Evolutionary conservation across 2,888 invertebrate species (phyloP).

Genomic region (Cremastobaeus sp.): DNA sequence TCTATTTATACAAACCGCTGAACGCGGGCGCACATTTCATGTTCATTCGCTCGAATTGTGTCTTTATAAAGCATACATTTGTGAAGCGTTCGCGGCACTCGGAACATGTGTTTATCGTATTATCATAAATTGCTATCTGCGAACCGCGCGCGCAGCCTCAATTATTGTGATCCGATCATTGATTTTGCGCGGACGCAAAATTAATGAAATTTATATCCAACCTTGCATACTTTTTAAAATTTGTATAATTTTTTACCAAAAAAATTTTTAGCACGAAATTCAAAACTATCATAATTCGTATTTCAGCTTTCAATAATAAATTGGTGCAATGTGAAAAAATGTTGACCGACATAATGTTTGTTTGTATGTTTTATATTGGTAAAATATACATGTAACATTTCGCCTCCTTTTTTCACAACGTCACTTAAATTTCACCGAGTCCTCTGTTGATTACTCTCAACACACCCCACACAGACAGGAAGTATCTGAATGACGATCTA

Average conservation of each 20-base stretch:
- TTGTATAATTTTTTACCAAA: too few species aligned
- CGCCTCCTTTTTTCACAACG: neutral
- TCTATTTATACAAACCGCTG: slow-evolving; percentile 25
- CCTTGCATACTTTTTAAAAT: too few species aligned
- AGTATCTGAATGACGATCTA: slow-evolving; percentile 31
- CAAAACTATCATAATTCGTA: too few species aligned
- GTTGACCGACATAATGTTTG: too few species aligned
- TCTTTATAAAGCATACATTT: slow-evolving; percentile 30
- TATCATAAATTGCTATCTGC: slow-evolving; percentile 32
- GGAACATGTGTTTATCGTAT: slow-evolving; percentile 35
- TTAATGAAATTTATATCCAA: too few species aligned
- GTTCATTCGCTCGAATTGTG: slow-evolving; percentile 31
- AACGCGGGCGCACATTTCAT: slow-evolving; percentile 27
- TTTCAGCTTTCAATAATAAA: too few species aligned
- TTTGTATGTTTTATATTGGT: too few species aligned
- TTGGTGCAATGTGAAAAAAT: too few species aligned
- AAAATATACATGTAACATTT: too few species aligned
- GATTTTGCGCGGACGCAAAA: slow-evolving; percentile 28
- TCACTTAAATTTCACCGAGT: slow-evolving; percentile 20
- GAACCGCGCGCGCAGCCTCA: neutral
- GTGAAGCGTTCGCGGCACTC: neutral
- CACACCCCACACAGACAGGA: slow-evolving; percentile 19
- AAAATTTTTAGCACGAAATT: too few species aligned
- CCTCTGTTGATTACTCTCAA: slow-evolving; percentile 9
- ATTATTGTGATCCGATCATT: slow-evolving; percentile 29